Base-by-base conservation (phyloP, 2,113 vertebrate species). In the Asarcornis scutulata region DNA sequence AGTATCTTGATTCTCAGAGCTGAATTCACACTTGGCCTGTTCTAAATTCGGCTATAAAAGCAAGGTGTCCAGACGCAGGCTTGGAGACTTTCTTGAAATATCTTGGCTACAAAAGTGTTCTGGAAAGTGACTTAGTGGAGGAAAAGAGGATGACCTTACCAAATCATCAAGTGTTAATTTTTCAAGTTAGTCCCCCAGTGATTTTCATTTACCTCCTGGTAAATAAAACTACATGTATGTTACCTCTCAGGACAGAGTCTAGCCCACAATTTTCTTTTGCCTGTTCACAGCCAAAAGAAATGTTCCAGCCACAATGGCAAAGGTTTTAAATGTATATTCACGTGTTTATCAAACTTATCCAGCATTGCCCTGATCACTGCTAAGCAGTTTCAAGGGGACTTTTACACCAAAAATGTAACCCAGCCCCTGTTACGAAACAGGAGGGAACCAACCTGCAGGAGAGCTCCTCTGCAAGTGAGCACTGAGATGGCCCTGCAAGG, bases 311-410 rank as follows among this genome's bases (percentile, higher is more conserved):
- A 93, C 63, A 79, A 60, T 32, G 60, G 17, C 68, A 77, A 87
- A 73, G 36, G 71, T 76, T 89, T 88, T 29, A 92, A 86, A 91
- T 62, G 56, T 21, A 82, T 91, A 93, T 90, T 60, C 67, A 53
- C 29, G 53, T 50, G 12, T 42, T 69, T 93, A n/a, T 91, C 69
- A 89, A 79, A 44, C 44, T 86, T 92, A 95, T 62, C 62, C 2
- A 0, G 58, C 58, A 78, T 92, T 92, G 86, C 73, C 44, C 58
- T 94, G 69, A 88, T 89, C 60, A 76, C 59, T 7, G 48, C 50
- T 71, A 83, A 88, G 69, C 69, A 32, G 20, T 34, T 88, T 92
- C 48, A 84, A 82, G 86, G 73, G 52, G 77, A 55, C 44, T 93
- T 91, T 62, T 29, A 62, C 32, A 81, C 22, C 15, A 38, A 21